These are phyloP conservation scores for Nylanderia fulva DNA, from an alignment of 1,140 invertebrate species.

Conservation along the genomic window DNA sequence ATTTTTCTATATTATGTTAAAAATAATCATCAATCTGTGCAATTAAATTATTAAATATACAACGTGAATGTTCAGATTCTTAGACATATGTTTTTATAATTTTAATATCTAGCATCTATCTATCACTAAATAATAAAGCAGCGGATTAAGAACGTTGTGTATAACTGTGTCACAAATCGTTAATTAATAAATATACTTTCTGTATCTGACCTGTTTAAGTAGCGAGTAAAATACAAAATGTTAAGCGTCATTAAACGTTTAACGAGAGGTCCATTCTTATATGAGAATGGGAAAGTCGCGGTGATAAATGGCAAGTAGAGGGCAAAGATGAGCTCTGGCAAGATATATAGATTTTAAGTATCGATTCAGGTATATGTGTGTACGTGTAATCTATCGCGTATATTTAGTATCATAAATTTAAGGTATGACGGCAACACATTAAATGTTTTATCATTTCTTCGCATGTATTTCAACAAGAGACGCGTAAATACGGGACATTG, in stretches of 20 bases:
- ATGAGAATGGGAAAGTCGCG: neutral
- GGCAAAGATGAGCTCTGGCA: no score
- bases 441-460: neutral
- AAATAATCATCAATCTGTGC: neutral
- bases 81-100: neutral
- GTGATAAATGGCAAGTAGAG: neutral
- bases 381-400: neutral
- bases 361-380: neutral
- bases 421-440: neutral
- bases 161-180: neutral
- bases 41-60: neutral
- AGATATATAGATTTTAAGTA: neutral
- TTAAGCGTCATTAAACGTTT: neutral
- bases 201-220: neutral
- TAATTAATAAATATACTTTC: constrained; percentile 7
- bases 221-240: neutral
- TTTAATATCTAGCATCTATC: no score
- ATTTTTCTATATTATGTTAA: neutral
- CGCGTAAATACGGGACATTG: neutral
- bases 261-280: neutral
- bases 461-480: neutral
- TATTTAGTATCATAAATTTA: constrained; percentile 9
- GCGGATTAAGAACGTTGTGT: neutral
- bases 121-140: neutral
- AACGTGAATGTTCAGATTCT: neutral